Conservation (phyloP, 2,113 vertebrate genomes). For the Orientallactaga bullata region DNA sequence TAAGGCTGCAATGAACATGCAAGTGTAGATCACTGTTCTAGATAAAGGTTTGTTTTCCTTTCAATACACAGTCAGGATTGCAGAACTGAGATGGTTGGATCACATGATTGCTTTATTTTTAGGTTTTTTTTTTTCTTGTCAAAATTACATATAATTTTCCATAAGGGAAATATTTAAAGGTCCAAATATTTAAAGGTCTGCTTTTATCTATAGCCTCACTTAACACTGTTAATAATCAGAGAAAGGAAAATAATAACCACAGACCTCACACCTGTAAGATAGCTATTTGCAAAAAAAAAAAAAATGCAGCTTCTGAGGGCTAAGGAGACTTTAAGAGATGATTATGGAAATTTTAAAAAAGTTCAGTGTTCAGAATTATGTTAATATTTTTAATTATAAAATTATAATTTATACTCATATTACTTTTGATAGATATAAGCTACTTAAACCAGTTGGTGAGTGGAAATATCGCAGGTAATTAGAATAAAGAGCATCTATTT, state of each 20-base stretch:
- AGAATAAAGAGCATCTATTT: neutral
- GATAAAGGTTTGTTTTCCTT: neutral
- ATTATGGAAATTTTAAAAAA: neutral
- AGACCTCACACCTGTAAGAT: neutral
- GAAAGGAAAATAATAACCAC: neutral
- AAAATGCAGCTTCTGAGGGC: neutral
- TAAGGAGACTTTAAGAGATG: neutral
- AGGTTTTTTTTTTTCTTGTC: neutral
- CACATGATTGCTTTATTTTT: neutral
- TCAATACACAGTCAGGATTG: neutral
- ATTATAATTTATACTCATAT: neutral
- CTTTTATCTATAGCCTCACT: neutral
- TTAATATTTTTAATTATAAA: neutral
- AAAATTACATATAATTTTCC: neutral
- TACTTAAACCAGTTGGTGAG: neutral
- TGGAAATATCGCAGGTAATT: neutral
- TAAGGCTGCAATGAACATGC: neutral
- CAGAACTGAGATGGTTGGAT: neutral
- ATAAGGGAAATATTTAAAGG: neutral
- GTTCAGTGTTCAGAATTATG: neutral
- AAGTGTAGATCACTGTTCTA: neutral
- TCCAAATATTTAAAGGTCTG: neutral
- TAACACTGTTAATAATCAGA: neutral
- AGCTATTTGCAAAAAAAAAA: neutral
- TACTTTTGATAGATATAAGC: neutral